Percentiles rank a stretch among this genome's conserved stretches.
phyloP scores from a whole-genome alignment of 2,797 vertebrate species.

The Sebastes hopkinsi region DNA sequence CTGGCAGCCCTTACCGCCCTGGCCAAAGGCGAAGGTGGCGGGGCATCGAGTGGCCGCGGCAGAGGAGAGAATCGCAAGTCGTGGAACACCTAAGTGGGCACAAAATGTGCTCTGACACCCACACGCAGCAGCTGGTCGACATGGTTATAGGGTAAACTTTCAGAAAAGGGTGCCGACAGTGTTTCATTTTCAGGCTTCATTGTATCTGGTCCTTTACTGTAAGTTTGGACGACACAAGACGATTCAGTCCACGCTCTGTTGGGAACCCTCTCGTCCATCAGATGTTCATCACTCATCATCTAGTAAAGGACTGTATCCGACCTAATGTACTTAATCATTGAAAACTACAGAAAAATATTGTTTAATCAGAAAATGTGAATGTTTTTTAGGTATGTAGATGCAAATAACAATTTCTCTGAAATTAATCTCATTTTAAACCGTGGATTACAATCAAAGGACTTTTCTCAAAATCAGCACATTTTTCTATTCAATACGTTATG shows the following conservation, averaged over 20 bases:
- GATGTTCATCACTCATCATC: not conserved
- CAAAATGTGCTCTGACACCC: not conserved
- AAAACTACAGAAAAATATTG: not conserved
- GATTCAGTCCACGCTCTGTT: not conserved
- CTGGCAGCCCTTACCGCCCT: conserved; percentile 80
- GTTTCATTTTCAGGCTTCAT: not conserved
- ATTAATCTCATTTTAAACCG: not conserved
- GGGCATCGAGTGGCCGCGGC: conserved; percentile 8
- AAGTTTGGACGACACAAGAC: not conserved
- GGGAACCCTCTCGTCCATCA: not conserved
- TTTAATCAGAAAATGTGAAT: conserved; percentile 30
- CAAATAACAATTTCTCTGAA: not conserved
- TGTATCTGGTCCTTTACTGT: not conserved
- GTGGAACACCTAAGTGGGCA: conserved; percentile 70
- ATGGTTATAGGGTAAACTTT: not conserved
- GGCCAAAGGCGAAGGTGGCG: conserved; percentile 75
- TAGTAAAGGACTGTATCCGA: not conserved
- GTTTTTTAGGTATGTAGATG: not conserved
- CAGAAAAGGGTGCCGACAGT: not conserved
- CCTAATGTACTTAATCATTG: not conserved
- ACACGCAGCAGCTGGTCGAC: not conserved
- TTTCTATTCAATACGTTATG: not conserved
- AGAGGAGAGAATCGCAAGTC: conserved; percentile 75
- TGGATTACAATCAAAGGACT: not conserved
- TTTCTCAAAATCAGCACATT: not conserved